Evolutionary conservation across 2,888 invertebrate species (phyloP).

Genomic region (Caenorhabditis wallacei): DNA sequence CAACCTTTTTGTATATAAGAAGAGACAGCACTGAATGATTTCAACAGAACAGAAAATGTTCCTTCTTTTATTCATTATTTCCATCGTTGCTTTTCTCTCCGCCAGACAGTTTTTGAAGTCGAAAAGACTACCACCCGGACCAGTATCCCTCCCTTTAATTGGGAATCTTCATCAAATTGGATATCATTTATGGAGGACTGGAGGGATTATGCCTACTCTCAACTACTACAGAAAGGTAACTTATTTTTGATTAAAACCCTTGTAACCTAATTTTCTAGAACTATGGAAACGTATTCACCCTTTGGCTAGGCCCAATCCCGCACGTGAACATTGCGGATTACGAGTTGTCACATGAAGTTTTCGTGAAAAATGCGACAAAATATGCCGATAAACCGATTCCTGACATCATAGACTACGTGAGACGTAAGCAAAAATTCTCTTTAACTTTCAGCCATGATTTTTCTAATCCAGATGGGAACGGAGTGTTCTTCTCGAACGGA

Average conservation of each 20-base stretch:
- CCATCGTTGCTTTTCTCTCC: slow-evolving; percentile 9
- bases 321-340: slow-evolving; percentile 34
- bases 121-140: slow-evolving; percentile 26
- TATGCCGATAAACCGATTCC: slow-evolving; percentile 29
- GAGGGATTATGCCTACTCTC: not conserved
- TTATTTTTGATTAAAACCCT: not conserved
- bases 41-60: slow-evolving; percentile 16
- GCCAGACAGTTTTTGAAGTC: slow-evolving; percentile 24
- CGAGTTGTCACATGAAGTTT: slow-evolving; percentile 35
- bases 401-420: not conserved
- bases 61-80: slow-evolving; percentile 16
- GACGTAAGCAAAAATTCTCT: too few species aligned
- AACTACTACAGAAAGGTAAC: slow-evolving; percentile 20
- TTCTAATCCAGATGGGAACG: slow-evolving; percentile 53
- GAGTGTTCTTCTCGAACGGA: slow-evolving; percentile 45
- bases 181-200: slow-evolving; percentile 20
- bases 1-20: slow-evolving; percentile 16
- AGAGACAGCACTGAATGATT: too few species aligned
- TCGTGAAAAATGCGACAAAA: slow-evolving; percentile 39
- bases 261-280: not conserved
- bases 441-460: too few species aligned
- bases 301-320: slow-evolving; percentile 43
- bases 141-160: slow-evolving; percentile 23
- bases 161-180: slow-evolving; percentile 36
- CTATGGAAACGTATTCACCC: slow-evolving; percentile 41